A percentile compares a stretch with the other conserved stretches of the same genome.
phyloP scores from a whole-genome alignment of 2,797 vertebrate species.

The Takifugu ocellatus region DNA sequence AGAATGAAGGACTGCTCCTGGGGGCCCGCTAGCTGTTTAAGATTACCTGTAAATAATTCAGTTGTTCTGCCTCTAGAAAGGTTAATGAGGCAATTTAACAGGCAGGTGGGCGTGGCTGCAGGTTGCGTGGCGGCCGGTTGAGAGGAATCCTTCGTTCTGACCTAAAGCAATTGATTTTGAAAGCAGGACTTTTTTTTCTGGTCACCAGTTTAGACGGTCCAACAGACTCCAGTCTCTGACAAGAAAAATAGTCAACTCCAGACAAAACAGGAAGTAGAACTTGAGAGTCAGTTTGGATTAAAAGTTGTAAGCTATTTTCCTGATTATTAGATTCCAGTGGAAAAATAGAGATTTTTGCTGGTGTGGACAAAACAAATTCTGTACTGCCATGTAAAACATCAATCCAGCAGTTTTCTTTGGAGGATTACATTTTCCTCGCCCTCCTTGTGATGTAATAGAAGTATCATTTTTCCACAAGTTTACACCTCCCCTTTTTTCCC shows the following conservation, averaged over 20 bases:
- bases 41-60: conserved; percentile 57
- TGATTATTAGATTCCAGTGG: too few relatives aligned
- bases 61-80: conserved; percentile 51
- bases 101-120: neutral
- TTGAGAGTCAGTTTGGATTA: too few relatives aligned
- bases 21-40: neutral
- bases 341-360: too few relatives aligned
- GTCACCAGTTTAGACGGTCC: too few relatives aligned
- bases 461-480: conserved; percentile 30
- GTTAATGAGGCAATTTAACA: conserved; percentile 65
- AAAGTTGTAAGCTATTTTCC: too few relatives aligned
- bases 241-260: too few relatives aligned
- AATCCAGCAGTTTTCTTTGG: conserved; percentile 42
- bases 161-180: conserved; percentile 14
- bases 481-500: conserved; percentile 1
- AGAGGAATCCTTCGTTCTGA: conserved; percentile 14
- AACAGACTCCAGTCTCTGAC: too few relatives aligned
- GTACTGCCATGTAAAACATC: conserved; percentile 50
- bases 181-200: too few relatives aligned
- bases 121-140: conserved; percentile 5
- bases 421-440: neutral
- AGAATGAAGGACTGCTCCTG: neutral
- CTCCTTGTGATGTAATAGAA: conserved; percentile 21
- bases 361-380: conserved; percentile 10
- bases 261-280: too few relatives aligned